Percentiles rank a stretch among this genome's conserved stretches.
These are phyloP conservation scores for Psittacus erithacus DNA, from an alignment of 2,113 vertebrate genomes.

Conservation along the genomic window DNA sequence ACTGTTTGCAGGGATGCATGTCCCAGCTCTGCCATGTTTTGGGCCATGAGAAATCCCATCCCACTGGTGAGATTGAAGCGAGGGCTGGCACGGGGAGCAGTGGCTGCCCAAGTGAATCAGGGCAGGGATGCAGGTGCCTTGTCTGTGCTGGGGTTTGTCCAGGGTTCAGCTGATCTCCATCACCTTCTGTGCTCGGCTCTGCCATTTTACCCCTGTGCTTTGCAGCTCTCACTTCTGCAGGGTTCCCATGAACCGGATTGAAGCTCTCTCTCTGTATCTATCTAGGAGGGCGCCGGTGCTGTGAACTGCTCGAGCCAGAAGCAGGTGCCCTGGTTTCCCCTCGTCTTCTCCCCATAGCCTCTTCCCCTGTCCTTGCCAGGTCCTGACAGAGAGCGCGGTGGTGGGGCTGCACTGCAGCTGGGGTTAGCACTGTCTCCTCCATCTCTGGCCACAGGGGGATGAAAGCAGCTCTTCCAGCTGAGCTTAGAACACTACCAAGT, in stretches of 20 bases:
- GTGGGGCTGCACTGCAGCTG: neutral
- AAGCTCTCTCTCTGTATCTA: neutral
- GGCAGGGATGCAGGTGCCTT: neutral
- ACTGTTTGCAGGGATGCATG: rapidly evolving
- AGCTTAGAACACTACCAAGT: neutral
- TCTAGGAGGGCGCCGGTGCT: neutral
- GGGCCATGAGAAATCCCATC: neutral
- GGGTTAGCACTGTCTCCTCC: neutral
- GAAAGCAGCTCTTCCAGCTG: neutral
- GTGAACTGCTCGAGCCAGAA: neutral
- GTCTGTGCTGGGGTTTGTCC: rapidly evolving
- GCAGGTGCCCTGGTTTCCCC: neutral
- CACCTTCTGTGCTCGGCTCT: rapidly evolving
- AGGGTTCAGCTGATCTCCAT: neutral
- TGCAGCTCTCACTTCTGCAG: neutral
- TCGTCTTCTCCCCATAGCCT: rapidly evolving
- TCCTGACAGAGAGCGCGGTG: neutral
- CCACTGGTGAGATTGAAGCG: neutral
- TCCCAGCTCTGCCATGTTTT: neutral
- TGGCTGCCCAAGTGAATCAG: neutral
- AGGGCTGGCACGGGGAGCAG: neutral
- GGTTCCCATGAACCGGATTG: neutral
- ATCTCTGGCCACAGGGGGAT: neutral
- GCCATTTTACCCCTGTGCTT: neutral
- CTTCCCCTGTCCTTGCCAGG: neutral